Evolutionary conservation across 2,797 vertebrate genomes (phyloP).

Genomic region (Florisuga fusca): DNA sequence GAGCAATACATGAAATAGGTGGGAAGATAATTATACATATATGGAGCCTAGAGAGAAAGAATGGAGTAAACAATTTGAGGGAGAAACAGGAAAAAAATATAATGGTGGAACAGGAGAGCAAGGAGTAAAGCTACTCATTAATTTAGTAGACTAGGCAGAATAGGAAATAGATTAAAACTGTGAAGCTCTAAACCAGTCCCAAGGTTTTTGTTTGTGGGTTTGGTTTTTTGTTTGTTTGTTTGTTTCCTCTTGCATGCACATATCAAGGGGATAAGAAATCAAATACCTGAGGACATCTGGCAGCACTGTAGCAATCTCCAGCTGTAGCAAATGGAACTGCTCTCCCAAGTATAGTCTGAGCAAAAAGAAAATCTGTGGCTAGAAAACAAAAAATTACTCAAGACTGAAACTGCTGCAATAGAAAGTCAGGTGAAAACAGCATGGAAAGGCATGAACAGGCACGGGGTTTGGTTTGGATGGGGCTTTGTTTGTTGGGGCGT

Average conservation of each 20-base stretch:
- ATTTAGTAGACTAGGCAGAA: neutral
- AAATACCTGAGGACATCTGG: conserved; percentile 94
- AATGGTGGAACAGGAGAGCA: neutral
- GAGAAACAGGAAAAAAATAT: neutral
- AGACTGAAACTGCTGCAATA: neutral
- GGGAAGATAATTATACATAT: neutral
- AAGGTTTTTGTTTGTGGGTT: neutral
- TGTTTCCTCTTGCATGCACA: accelerated
- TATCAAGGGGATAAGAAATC: neutral
- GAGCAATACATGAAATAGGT: neutral
- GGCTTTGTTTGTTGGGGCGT: neutral
- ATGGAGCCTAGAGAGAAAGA: neutral
- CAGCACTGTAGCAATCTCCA: conserved; percentile 96
- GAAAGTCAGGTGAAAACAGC: neutral
- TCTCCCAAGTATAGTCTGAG: conserved; percentile 87
- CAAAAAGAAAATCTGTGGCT: conserved; percentile 94
- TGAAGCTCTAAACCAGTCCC: neutral
- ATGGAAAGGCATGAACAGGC: neutral
- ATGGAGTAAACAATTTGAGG: neutral
- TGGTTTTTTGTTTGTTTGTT: neutral
- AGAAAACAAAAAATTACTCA: conserved; percentile 67
- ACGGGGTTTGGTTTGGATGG: accelerated
- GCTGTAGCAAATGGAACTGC: conserved; percentile 93
- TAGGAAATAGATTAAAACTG: neutral
- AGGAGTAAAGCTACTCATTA: neutral